Conservation (phyloP, 2,113 vertebrate genomes). For the Ifrita kowaldi region DNA sequence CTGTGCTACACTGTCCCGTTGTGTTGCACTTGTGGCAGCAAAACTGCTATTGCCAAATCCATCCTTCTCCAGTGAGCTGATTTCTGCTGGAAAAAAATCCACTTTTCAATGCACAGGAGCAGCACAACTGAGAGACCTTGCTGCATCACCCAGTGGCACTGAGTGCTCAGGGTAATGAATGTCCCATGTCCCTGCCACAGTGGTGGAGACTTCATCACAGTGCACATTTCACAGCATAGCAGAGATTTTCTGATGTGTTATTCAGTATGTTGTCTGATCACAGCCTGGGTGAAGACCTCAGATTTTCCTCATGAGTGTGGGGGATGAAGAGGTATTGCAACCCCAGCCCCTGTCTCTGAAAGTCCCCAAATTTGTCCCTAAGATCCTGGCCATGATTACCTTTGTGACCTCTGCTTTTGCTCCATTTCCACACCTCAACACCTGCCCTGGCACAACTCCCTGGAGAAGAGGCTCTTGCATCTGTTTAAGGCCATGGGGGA, state of each 20-base stretch:
- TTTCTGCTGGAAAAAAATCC: neutral
- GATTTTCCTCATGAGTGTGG: neutral
- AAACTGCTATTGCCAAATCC: neutral
- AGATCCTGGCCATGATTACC: neutral
- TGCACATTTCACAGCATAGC: neutral
- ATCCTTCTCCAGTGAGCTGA: neutral
- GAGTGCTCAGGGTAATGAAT: neutral
- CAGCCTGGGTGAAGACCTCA: neutral
- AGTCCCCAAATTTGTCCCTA: neutral
- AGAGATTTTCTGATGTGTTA: neutral
- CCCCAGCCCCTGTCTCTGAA: neutral
- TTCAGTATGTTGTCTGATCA: neutral
- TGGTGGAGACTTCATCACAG: neutral
- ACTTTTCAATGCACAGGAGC: neutral
- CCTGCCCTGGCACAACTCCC: neutral
- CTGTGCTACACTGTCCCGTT: neutral
- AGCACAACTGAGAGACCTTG: neutral
- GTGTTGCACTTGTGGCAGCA: accelerated
- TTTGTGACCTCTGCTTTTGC: neutral
- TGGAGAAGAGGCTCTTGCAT: neutral
- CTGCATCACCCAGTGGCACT: accelerated
- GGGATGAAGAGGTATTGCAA: neutral
- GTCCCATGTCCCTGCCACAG: neutral
- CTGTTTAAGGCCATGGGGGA: neutral
- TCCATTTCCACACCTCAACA: neutral